Base-by-base conservation (phyloP, 2,888 invertebrate species). In the Dryadula phaetusa region DNA sequence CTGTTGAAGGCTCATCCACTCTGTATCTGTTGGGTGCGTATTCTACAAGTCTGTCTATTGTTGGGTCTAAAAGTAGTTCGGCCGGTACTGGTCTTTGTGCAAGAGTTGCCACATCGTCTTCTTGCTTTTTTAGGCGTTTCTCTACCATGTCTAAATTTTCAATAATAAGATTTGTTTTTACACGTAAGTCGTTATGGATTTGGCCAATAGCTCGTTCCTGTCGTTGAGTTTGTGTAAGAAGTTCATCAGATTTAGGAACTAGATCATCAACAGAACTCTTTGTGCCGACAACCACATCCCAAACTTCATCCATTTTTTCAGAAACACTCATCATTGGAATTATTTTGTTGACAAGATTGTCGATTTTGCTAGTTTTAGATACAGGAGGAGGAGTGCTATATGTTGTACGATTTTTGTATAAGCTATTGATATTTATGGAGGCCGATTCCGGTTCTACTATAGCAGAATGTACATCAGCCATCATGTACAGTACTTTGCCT, bases 261-360 rank as follows among this genome's bases (percentile, higher is more conserved):
- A 97, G 91, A 82, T 97, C 95, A 82, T 97, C 97, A 0, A 97
- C 97, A 0, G 97, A 96, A 77, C 96, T 97, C 82, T 97, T 97
- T 3, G 97, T 97, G 14, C 97, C 97, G 0, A 97, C 97, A 12
- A 97, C 97, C 4, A 97, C 97, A 81, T 97, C 96, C 97, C 97
- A 97, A 3, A 97, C 97, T 86, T 97, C 96, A 77, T 97, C 97
- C 97, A 97, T 97, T 86, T 97, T 97, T 81, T 97, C 97, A 0
- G 97, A 96, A 0, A 97, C 97, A 64, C 95, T 95, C 79, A 97
- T 95, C 90, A 97, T 97, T 0, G 97, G 97, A 73, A 95, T 95
- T 82, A 97, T 97, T 87, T 97, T 96, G 78, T 96, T 95, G 0
- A 96, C 96, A 34, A 97, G 93, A 3, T 94, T 95, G 85, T 97